A percentile compares a stretch with the other conserved stretches of the same genome.
These are phyloP conservation scores for Spongilla lacustris DNA, from an alignment of 37 sponge, comb jelly and placozoan species.

Conservation along the genomic window DNA sequence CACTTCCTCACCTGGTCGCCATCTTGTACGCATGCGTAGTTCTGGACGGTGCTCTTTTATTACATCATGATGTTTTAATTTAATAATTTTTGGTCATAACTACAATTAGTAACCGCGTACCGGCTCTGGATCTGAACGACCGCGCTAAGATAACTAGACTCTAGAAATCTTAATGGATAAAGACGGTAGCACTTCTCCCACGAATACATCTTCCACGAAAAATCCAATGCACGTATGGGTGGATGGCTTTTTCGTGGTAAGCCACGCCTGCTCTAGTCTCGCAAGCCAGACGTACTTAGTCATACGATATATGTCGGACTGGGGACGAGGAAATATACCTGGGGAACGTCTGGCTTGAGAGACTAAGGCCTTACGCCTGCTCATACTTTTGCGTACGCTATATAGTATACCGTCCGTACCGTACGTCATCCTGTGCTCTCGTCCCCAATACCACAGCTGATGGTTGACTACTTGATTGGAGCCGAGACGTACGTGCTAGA, in stretches of 20 bases:
- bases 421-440: too few species aligned
- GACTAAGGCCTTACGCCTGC: too few species aligned
- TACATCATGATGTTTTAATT: slow-evolving; percentile 1
- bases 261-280: background rate
- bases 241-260: slow-evolving; percentile 96
- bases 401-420: too few species aligned
- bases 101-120: background rate
- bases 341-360: too few species aligned
- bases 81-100: background rate
- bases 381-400: too few species aligned
- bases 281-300: background rate
- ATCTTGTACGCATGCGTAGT: slow-evolving; percentile 82
- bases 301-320: too few species aligned
- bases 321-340: too few species aligned
- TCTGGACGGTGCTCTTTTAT: slow-evolving; percentile 16
- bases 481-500: too few species aligned
- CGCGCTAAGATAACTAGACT: too few species aligned
- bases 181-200: background rate
- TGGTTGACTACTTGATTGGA: slow-evolving; percentile 90
- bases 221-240: slow-evolving; percentile 78
- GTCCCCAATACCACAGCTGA: too few species aligned
- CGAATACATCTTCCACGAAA: slow-evolving; percentile 36
- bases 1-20: slow-evolving; percentile 80
- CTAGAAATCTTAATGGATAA: too few species aligned
- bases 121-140: too few species aligned